phyloP scores from a whole-genome alignment of 2,888 invertebrate species.

The Idaea biselata region DNA sequence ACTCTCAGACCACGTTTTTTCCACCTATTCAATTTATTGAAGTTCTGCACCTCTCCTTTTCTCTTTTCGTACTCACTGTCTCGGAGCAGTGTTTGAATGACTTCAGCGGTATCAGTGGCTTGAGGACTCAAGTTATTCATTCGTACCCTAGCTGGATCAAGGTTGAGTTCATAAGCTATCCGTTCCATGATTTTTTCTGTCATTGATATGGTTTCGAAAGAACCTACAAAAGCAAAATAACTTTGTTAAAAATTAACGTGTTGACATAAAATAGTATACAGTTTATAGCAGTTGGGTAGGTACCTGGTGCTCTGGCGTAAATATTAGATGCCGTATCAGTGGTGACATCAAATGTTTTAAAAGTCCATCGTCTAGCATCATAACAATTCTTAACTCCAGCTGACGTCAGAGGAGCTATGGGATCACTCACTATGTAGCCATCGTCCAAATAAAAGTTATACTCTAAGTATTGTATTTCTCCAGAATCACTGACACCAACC shows the following conservation, averaged over 20 bases:
- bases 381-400: constrained; percentile 81
- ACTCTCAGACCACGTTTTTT: constrained; percentile 88
- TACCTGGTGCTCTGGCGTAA: constrained; percentile 85
- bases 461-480: constrained; percentile 84
- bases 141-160: constrained; percentile 80
- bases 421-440: constrained; percentile 79
- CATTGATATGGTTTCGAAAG: constrained; percentile 83
- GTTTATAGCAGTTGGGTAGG: constrained; percentile 20
- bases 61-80: constrained; percentile 78
- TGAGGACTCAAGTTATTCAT: constrained; percentile 51
- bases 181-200: constrained; percentile 84
- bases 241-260: neutral
- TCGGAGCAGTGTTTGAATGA: constrained; percentile 40
- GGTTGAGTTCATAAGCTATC: constrained; percentile 75
- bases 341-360: constrained; percentile 59
- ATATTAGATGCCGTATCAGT: constrained; percentile 85
- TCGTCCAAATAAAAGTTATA: constrained; percentile 77
- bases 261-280: neutral
- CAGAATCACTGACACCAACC: constrained; percentile 80
- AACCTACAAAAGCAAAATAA: constrained; percentile 56
- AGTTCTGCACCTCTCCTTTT: constrained; percentile 75
- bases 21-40: constrained; percentile 87
- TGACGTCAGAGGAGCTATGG: constrained; percentile 47
- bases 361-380: constrained; percentile 68
- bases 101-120: constrained; percentile 64